Base-by-base conservation (phyloP, 2,888 invertebrate genomes). In the Ormyrus pomaceus region DNA sequence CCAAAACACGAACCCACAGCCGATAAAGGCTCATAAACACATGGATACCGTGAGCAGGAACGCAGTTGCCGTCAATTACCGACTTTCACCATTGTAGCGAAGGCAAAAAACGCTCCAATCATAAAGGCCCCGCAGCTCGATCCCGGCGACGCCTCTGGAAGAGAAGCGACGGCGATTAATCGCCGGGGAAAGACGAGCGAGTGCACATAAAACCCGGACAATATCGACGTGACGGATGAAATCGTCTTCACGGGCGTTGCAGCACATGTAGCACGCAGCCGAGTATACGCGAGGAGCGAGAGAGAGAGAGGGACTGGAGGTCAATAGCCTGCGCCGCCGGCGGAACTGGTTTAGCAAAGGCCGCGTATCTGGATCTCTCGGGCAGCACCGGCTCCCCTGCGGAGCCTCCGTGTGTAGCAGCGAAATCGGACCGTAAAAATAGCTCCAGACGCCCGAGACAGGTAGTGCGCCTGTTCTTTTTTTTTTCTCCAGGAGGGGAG, bases 351-450 rank as follows among this genome's bases (percentile, higher is more conserved):
- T 77, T 62, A 70, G 77, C 70, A 64, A 64, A 77, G 70, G 70
- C 77, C 77, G 77, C 76, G 76, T 48, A 77, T 77, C 69, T 70
- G 69, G 64, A 77, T 70, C 76, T 77, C 76, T 66, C 53, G 45
- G 34, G 46, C 62, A 19, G 10, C 59, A 6, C 45, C 11, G 11
- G 53, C 19, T 5, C 7, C 48, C 10, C 11, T 7, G 55, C 55
- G n/a, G 61, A 13, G 34, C 34, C 34, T 34, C 34, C 34, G 0
- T 4, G 34, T 34, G 34, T 34, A 34, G 34, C 34, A 34, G 34
- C 34, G 34, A 34, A 34, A 34, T 34, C 34, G 34, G 34, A 34
- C 34, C 34, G 34, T 34, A 34, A 34, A 34, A 34, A 34, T 34
- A 34, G 34, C 34, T 34, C 34, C 34, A 34, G 34, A 34, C 34